Evolutionary conservation across 2,888 invertebrate species (phyloP), one percentile per base, ranked within the genome.

Genomic region (Diarsia dahlii): DNA sequence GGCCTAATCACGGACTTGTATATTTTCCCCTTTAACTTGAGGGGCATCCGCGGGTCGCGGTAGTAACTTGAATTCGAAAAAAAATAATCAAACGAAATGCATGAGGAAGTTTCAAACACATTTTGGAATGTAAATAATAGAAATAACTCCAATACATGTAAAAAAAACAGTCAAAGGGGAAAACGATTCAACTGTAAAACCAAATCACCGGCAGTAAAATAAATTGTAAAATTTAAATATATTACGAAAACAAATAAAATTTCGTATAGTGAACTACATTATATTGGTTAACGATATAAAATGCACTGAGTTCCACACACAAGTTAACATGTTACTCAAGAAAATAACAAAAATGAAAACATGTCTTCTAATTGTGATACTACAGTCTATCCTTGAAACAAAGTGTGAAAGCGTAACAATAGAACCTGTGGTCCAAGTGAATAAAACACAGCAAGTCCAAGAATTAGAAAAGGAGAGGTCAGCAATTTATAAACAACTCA

Each of bases 401-500:
- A 48, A 70, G 0, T 78, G 71, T 46, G 74, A 62, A 9, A 71
- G 6, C n/a, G 10, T 70, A 34, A 3, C 23, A 28, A 34, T 12
- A 52, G 23, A 34, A 60, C 23, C 13, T 9, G 23, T 15, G 5
- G 3, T 3, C 5, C 15, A 70, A 52, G 46, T 13, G 1, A 62
- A 69, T n/a, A n/a, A 76, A n/a, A 50, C n/a, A 9, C 13, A 70
- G 18, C 45, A 52, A 48, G 68, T 83, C 54, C 18, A 62, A 65
- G 50, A 73, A 3, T 48, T 82, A 28, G 68, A 82, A 62, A 83
- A 71, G 28, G 64, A 71, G 54, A 83, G 68, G 39, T 3, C 13
- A 46, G 39, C 58, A 20, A 56, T 80, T 12, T 83, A 68, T 18
- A 64, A 23, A 3, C 50, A 80, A 73, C 68, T 83, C 9, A 73